Evolutionary conservation across 2,797 vertebrate genomes (phyloP).

Genomic region (Sandelia bainsii): DNA sequence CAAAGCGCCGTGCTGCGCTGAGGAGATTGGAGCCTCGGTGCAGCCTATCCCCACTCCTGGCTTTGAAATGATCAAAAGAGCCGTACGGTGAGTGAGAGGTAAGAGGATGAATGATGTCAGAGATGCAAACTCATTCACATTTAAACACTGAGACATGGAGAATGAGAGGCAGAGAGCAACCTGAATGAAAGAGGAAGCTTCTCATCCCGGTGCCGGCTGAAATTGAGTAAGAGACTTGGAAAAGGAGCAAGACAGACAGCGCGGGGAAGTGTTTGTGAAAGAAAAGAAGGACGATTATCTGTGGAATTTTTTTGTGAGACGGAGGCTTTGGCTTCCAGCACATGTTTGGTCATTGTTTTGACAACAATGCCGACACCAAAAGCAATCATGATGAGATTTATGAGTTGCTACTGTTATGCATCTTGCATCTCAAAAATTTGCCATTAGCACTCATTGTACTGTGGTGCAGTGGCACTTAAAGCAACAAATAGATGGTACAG

Average conservation of each 20-base stretch:
- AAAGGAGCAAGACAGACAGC: constrained; percentile 23
- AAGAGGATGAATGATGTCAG: constrained; percentile 62
- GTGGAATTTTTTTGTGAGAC: constrained; percentile 42
- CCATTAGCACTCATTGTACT: constrained; percentile 5
- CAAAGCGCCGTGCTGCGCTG: constrained; percentile 48
- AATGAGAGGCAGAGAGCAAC: constrained; percentile 59
- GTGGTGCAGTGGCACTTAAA: not conserved
- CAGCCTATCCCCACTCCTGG: constrained; percentile 54
- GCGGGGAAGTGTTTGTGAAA: constrained; percentile 49
- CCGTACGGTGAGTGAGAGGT: constrained; percentile 51
- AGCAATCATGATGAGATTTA: constrained; percentile 51
- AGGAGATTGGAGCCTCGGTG: constrained; percentile 27
- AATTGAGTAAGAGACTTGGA: constrained; percentile 28
- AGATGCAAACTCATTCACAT: constrained; percentile 66
- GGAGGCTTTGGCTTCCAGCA: constrained; percentile 48
- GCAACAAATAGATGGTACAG: not conserved
- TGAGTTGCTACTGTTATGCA: constrained; percentile 21
- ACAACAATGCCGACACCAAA: constrained; percentile 55
- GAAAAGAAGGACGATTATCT: constrained; percentile 45
- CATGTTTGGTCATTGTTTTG: constrained; percentile 73
- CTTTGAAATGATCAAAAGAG: constrained; percentile 75
- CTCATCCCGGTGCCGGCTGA: constrained; percentile 45
- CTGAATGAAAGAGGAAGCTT: constrained; percentile 76
- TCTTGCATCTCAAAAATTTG: constrained; percentile 31
- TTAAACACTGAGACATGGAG: constrained; percentile 50